phyloP scores from a whole-genome alignment of 2,888 invertebrate species.

The Tachina grossa region DNA sequence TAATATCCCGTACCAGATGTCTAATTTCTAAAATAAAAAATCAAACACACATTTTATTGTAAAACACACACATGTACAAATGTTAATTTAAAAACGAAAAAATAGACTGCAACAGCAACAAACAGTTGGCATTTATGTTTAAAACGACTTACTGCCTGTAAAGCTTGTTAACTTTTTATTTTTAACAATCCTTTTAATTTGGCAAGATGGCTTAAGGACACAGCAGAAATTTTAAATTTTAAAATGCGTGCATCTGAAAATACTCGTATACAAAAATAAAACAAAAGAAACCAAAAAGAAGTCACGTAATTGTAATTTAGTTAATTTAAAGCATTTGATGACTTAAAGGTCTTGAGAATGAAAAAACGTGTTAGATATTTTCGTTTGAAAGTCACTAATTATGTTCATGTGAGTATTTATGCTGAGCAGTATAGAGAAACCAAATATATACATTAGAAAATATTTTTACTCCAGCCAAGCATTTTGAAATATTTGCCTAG shows the following conservation, averaged over 20 bases:
- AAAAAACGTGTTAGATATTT: conserved; percentile 58
- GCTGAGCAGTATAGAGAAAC: neutral
- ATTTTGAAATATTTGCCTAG: conserved; percentile 68
- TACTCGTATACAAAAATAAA: conserved; percentile 27
- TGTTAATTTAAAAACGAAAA: neutral
- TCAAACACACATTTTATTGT: neutral
- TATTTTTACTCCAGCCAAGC: conserved; percentile 41
- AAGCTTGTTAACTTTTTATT: conserved; percentile 53
- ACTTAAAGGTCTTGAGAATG: conserved; percentile 60
- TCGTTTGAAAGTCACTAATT: neutral
- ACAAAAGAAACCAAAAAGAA: conserved; percentile 5
- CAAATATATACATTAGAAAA: conserved; percentile 40
- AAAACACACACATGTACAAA: neutral
- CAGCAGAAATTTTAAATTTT: conserved; percentile 45
- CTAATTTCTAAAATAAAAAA: neutral
- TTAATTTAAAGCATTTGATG: conserved; percentile 74
- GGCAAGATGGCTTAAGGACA: conserved; percentile 54
- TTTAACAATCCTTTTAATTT: conserved; percentile 63
- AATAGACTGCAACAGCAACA: neutral
- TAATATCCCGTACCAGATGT: neutral
- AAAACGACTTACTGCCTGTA: conserved; percentile 9
- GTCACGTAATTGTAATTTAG: conserved; percentile 75
- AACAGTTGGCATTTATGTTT: conserved; percentile 5
- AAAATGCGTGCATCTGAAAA: conserved; percentile 40
- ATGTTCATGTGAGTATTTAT: neutral